Base-by-base conservation (phyloP, 37 sponge, comb jelly and placozoan species). In the Hexactinellida sp. region DNA sequence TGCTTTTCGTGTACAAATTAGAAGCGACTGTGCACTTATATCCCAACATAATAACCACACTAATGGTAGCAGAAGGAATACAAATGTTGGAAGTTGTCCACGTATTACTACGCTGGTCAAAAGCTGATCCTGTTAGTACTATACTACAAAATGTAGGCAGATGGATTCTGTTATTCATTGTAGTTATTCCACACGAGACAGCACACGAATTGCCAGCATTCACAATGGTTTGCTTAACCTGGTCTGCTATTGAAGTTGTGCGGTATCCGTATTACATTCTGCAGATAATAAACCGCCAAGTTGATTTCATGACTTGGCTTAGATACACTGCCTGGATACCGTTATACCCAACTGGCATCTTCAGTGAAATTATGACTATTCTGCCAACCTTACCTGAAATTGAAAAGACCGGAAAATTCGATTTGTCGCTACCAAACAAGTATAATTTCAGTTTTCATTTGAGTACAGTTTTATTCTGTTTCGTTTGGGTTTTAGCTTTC, bases 241-340 rank as follows among this genome's bases (percentile, higher is more conserved):
- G 95, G 95, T 90, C 93, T 32, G 82, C 86, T 5, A 90, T 89
- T 47, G 95, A 94, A 38, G 54, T 90, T 23, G 37, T 92, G 36
- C 94, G 97, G 85, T 97, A 94, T 84, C 97, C 97, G 1, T 94
- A 89, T 39, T 97, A 97, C 88, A 89, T 91, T 13, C 83, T 94
- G 23, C 86, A 84, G 51, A 84, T 94, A 28, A 38, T 93, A 25
- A 84, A 91, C 37, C 36, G 82, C 38, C 88, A 92, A 36, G 82
- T 94, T n/a, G 76, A 87, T 0, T 28, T 83, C 19, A 83, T 97
- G 51, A 91, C 92, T 0, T 97, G 97, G 97, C 51, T 94, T 51
- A 54, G 97, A 9, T 97, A 97, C 90, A 89, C 90, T 24, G 93
- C 87, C 0, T 97, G 97, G 97, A 94, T 97, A 24, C 91, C 91